phyloP scores from a whole-genome alignment of 2,888 invertebrate genomes.

The Strigamia maritima region DNA sequence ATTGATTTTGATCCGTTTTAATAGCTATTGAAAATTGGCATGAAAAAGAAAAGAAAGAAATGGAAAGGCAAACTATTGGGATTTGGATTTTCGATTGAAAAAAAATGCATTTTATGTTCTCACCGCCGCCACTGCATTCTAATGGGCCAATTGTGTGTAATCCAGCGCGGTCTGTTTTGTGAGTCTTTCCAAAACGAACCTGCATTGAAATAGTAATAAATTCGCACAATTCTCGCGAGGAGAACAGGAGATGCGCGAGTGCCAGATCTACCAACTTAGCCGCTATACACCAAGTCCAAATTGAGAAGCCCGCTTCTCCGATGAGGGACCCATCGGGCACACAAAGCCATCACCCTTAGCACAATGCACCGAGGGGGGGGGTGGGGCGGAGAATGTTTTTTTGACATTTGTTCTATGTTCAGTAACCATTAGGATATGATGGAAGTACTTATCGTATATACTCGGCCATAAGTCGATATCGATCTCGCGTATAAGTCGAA shows the following conservation, averaged over 20 bases:
- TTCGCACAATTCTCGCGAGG: not conserved
- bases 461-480: too few relatives aligned
- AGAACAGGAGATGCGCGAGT: not conserved
- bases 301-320: too few relatives aligned
- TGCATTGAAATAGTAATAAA: constrained; percentile 3
- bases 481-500: too few relatives aligned
- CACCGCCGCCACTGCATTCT: constrained; percentile 46
- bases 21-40: not conserved
- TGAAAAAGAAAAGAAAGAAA: not conserved
- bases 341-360: too few relatives aligned
- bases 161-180: constrained; percentile 44
- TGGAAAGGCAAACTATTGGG: not conserved
- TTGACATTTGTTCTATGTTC: too few relatives aligned
- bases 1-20: constrained; percentile 27
- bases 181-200: constrained; percentile 45
- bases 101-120: not conserved
- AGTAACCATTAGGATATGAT: too few relatives aligned
- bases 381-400: too few relatives aligned
- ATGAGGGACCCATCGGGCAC: too few relatives aligned
- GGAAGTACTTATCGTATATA: too few relatives aligned
- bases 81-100: not conserved
- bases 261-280: too few relatives aligned
- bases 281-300: too few relatives aligned
- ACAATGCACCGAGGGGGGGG: too few relatives aligned
- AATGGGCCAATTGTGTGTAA: constrained; percentile 46